These are phyloP conservation scores for Lithobates sylvaticus DNA, from an alignment of 2,797 vertebrate species.

Conservation along the genomic window DNA sequence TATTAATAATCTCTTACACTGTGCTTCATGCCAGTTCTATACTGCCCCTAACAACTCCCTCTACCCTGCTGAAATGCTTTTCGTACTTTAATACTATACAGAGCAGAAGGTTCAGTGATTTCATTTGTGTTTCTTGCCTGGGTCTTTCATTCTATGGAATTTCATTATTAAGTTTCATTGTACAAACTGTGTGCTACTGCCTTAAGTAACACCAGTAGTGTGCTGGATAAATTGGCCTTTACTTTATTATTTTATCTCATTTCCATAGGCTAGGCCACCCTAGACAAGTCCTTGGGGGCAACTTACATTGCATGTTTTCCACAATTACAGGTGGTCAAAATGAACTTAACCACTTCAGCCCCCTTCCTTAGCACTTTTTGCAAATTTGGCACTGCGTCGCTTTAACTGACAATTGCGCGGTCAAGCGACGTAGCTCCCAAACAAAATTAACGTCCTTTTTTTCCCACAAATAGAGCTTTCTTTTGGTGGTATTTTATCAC, in stretches of 20 bases:
- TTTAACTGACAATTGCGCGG: too few relatives aligned
- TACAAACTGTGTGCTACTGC: not conserved
- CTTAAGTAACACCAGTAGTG: not conserved
- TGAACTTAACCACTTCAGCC: too few relatives aligned
- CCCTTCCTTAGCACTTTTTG: too few relatives aligned
- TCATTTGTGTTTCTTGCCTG: not conserved
- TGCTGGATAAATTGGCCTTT: not conserved
- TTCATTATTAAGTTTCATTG: not conserved
- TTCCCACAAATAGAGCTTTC: too few relatives aligned
- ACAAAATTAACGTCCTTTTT: too few relatives aligned
- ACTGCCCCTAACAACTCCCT: not conserved
- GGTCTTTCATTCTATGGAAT: not conserved
- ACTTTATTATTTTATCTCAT: not conserved
- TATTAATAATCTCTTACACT: not conserved
- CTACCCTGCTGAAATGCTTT: not conserved
- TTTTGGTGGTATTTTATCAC: too few relatives aligned
- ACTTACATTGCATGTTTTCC: too few relatives aligned
- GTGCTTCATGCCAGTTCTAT: not conserved
- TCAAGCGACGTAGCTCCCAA: too few relatives aligned
- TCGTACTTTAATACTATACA: not conserved
- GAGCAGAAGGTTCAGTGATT: not conserved
- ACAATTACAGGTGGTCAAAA: too few relatives aligned
- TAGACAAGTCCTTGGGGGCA: too few relatives aligned
- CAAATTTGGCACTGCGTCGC: too few relatives aligned
- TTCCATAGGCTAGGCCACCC: too few relatives aligned